Evolutionary conservation across 2,113 vertebrate genomes (phyloP), one percentile per base, ranked within the genome.

Genomic region (Ageneiosus marmoratus): DNA sequence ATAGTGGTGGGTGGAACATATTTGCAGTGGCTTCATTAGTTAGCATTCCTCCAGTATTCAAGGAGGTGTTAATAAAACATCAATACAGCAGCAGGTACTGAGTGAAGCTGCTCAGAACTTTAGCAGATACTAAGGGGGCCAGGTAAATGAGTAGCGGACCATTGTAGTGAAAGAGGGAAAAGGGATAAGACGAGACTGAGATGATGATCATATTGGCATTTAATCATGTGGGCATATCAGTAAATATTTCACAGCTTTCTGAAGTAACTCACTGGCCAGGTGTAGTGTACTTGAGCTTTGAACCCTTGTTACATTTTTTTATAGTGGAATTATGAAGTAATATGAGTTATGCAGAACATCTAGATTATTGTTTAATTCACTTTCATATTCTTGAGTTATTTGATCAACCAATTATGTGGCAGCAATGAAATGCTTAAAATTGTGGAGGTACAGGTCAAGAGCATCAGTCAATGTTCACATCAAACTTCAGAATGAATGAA

Each of bases 1-100:
- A 89, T 89, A 89, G 90, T 88, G 78, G 88, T 92, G 86, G 80
- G 75, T 88, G 84, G 73, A 90, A 90, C 83, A 84, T 90, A 88
- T 88, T 80, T 86, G 88, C 41, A 77, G 51, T 87, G 83, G 88
- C 89, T 91, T 91, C 92, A 93, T 93, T 93, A 92, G 89, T 90
- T 88, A 89, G 89, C 86, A 92, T 91, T 91, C 77, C 87, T 92
- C 90, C 88, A 90, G 92, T 94, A 92, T 94, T 93, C 89, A 91
- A 92, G 88, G 81, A 85, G 29, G 58, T 74, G 86, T 92, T 94
- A 91, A 93, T 93, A 92, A 93, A 93, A 90, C 90, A 93, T 93
- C 91, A 90, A 91, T 88, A 89, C 88, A 86, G 87, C 67, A 85
- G 88, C 74, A 77, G 32, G 34, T 55, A 0, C 41, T 75, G 55